Conservation (phyloP, 2,113 vertebrate species). For the Henicopernis longicauda region DNA sequence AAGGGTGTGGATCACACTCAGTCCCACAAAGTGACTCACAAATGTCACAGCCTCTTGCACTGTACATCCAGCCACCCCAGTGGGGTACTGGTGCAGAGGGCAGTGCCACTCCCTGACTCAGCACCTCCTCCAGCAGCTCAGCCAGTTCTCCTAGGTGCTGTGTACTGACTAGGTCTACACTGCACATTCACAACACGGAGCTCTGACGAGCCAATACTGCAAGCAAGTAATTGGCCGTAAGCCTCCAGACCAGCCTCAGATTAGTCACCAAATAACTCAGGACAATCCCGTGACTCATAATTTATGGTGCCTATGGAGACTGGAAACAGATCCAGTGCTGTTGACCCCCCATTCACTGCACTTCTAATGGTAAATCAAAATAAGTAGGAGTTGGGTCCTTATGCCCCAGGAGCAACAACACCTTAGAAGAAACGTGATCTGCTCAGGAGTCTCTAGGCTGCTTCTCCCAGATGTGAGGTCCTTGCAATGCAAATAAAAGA, state of each 20-base stretch:
- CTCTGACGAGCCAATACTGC: background rate
- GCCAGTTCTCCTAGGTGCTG: background rate
- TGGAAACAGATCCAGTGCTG: background rate
- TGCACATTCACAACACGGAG: background rate
- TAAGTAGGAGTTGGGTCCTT: background rate
- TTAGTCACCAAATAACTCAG: constrained; percentile 32
- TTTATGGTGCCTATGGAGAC: background rate
- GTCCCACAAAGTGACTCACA: constrained; percentile 9
- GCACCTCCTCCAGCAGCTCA: background rate
- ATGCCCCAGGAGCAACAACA: background rate
- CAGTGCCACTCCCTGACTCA: constrained; percentile 27
- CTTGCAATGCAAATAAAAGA: background rate
- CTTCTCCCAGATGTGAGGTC: background rate
- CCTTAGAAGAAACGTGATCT: background rate
- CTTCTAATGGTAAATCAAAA: background rate
- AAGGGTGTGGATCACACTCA: constrained; percentile 9
- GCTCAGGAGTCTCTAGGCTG: background rate
- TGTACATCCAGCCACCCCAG: background rate
- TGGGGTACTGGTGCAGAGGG: constrained; percentile 18
- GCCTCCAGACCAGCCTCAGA: background rate
- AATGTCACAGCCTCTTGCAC: background rate
- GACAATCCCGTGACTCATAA: constrained; percentile 15
- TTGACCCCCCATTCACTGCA: background rate
- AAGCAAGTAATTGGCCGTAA: background rate
- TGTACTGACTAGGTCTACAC: background rate